A percentile compares a stretch with the other conserved stretches of the same genome.
These are phyloP conservation scores for Iguana delicatissima DNA, from an alignment of 2,797 vertebrate genomes.

Conservation along the genomic window DNA sequence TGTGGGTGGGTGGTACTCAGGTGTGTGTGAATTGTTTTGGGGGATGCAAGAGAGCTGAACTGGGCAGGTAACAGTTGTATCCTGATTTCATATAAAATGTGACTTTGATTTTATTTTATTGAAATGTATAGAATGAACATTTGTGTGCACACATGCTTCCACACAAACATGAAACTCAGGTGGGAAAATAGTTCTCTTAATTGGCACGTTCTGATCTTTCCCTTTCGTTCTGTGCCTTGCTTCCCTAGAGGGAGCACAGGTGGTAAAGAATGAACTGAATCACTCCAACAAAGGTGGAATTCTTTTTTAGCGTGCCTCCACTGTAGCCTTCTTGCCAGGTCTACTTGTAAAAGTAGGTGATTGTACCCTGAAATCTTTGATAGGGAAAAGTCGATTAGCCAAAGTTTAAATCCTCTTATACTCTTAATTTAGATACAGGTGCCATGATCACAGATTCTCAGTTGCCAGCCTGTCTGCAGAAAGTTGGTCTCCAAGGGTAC, in stretches of 20 bases:
- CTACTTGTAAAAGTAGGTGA: not conserved
- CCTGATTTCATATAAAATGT: not conserved
- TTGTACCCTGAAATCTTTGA: not conserved
- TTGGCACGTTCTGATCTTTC: not conserved
- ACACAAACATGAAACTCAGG: not conserved
- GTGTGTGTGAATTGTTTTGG: slow-evolving; percentile 14
- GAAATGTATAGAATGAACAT: not conserved
- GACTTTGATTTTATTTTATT: not conserved
- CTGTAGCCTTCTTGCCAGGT: not conserved
- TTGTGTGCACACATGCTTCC: not conserved
- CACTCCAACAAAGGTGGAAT: not conserved
- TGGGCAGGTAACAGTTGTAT: not conserved
- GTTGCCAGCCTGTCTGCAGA: not conserved
- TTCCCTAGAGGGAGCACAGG: not conserved
- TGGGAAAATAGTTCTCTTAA: not conserved
- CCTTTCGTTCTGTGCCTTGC: not conserved
- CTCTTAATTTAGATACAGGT: not conserved
- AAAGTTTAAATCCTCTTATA: not conserved
- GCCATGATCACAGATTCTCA: not conserved
- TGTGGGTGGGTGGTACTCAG: accelerated
- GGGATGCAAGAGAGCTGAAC: not conserved
- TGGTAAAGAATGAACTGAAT: not conserved
- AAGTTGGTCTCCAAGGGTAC: not conserved
- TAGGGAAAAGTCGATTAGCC: not conserved
- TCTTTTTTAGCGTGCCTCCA: not conserved